These are phyloP conservation scores for Aspidiotus destructor DNA, from an alignment of 2,888 invertebrate genomes.

Conservation along the genomic window DNA sequence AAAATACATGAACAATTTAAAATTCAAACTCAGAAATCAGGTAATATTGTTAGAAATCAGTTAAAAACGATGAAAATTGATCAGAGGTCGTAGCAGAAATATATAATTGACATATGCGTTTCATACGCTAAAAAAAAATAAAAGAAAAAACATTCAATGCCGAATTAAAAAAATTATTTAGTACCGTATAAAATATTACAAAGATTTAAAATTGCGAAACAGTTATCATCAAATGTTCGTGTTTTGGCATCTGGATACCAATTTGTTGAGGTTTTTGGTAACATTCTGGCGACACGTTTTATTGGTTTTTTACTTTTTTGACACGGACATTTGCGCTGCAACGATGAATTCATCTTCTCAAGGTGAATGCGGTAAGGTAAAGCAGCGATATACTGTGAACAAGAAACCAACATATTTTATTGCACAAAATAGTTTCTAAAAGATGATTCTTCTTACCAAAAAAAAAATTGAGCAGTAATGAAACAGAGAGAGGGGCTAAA, in stretches of 20 bases:
- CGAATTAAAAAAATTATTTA: too few relatives aligned
- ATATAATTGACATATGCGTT: too few relatives aligned
- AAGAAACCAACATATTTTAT: background rate
- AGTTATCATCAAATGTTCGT: slow-evolving; percentile 22
- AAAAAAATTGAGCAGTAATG: background rate
- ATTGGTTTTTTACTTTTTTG: background rate
- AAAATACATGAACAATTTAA: too few relatives aligned
- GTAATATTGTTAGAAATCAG: too few relatives aligned
- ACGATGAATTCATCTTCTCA: slow-evolving; percentile 16
- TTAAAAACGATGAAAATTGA: too few relatives aligned
- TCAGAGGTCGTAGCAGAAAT: too few relatives aligned
- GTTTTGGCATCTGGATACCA: slow-evolving; percentile 19
- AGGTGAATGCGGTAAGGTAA: slow-evolving; percentile 7
- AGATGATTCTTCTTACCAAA: background rate
- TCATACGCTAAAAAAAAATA: too few relatives aligned
- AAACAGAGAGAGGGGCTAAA: too few relatives aligned
- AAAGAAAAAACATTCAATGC: too few relatives aligned
- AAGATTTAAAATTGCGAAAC: slow-evolving; percentile 14
- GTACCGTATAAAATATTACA: slow-evolving; percentile 13
- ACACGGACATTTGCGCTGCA: slow-evolving; percentile 7
- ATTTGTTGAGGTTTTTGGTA: slow-evolving; percentile 16
- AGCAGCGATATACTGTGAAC: slow-evolving; percentile 8
- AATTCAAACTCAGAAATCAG: too few relatives aligned
- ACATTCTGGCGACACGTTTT: slow-evolving; percentile 4
- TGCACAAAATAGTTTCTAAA: background rate